Evolutionary conservation across 2,797 vertebrate species (phyloP), one percentile per base, ranked within the genome.

Genomic region (Lateolabrax maculatus): DNA sequence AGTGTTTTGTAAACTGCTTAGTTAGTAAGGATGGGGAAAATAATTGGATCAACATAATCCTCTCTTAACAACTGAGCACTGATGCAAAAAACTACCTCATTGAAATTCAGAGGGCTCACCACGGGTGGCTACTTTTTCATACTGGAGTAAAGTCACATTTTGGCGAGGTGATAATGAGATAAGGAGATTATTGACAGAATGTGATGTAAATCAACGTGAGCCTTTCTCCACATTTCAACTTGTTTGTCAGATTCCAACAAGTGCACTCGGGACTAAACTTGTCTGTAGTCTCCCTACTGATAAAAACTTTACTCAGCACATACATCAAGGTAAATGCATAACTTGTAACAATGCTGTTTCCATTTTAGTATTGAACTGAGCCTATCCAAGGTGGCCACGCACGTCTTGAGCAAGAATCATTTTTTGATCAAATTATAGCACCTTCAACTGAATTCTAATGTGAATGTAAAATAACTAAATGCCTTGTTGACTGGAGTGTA

Each of bases 141-240:
- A 43, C 46, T 46, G 21, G 21, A 79, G 29, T 7, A 4, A 55
- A 67, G 66, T 56, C 39, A 57, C 49, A 58, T 43, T 65, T 71
- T 74, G 16, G 43, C 44, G 11, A 60, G 75, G 55, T 71, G 49
- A 63, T 56, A 71, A 68, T 67, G 25, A 77, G 25, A 19, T 34
- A 49, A 41, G 31, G 44, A 61, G 15, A 73, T 75, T 65, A 76
- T 3, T 67, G 44, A 46, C 58, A 69, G 62, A 68, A 64, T 72
- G 37, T 62, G 12, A 80, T 31, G 53, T 23, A 19, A 69, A 75
- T 67, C 49, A 51, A 29, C 55, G 27, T 5, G 49, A 56, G 6
- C 9, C 10, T 57, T 34, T 41, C 44, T 64, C 34, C 51, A 49
- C 9, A 25, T 61, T 76, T 49, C n/a, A 31, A 53, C 9, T 9